Base-by-base conservation (phyloP, 2,797 vertebrate species). In the Esox masquinongy region DNA sequence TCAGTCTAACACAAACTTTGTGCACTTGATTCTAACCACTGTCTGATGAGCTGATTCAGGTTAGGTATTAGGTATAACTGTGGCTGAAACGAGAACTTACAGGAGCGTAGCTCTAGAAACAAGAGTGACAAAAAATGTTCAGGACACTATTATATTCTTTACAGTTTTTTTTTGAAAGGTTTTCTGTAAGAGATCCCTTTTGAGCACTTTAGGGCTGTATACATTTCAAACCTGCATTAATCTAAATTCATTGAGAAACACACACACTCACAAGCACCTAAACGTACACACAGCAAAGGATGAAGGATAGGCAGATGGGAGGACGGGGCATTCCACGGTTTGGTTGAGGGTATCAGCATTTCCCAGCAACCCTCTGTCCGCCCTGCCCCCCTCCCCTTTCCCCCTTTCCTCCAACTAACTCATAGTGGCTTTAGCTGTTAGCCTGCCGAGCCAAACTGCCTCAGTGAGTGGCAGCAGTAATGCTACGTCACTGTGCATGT, bases 401-500 rank as follows among this genome's bases (percentile, higher is more conserved):
- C 11, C 34, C 22, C 36, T 19, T 50, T 22, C 90, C 93, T 93
- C 90, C 91, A 89, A 85, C 90, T 90, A 89, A 91, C 89, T 89
- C 91, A 91, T 76, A 85, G 88, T 76, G 88, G 88, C 87, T 68
- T 80, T 92, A 88, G 75, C 90, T 72, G 70, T 80, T 92, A 88
- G 74, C 89, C 74, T 80, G 83, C 36, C 49, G 34, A 36, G 74
- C 31, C 56, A 24, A 75, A 79, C 81, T 78, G 77, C 79, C 76
- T 78, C 47, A 47, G 73, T 84, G 87, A 91, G 80, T 83, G 87
- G 84, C 86, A 85, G 82, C 80, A 50, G 66, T 69, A 16, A 12
- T 79, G 85, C 85, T 77, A 90, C 82, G 82, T 90, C 86, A 89
- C 84, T 73, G 77, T 71, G 80, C 74, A 91, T 94, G 94, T 92